A percentile compares a stretch with the other conserved stretches of the same genome.
phyloP scores from a whole-genome alignment of 2,113 vertebrate genomes.

The Mystacornis crossleyi region DNA sequence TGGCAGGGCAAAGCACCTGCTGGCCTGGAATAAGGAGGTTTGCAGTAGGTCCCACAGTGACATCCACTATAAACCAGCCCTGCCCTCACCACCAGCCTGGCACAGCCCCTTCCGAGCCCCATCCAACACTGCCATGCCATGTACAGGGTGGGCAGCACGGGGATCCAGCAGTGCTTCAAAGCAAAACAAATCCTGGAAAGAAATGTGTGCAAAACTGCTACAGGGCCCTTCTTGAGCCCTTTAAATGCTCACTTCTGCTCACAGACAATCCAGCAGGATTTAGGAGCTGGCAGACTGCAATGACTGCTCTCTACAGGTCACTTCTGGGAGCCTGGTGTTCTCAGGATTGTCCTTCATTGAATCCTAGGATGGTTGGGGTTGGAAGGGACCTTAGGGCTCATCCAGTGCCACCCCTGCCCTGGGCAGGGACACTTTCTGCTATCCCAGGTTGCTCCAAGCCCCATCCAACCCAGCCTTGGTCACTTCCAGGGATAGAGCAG shows the following conservation, averaged over 20 bases:
- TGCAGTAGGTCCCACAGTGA: background rate
- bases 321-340: background rate
- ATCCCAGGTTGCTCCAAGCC: rapidly evolving
- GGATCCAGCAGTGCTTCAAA: background rate
- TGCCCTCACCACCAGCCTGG: background rate
- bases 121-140: rapidly evolving
- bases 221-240: background rate
- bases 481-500: background rate
- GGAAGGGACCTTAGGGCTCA: background rate
- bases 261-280: background rate
- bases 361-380: background rate
- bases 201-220: rapidly evolving
- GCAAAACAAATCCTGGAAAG: background rate
- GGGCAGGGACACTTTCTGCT: background rate
- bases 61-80: background rate
- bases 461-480: rapidly evolving
- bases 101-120: background rate
- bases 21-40: background rate
- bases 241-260: background rate
- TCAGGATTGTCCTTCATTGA: rapidly evolving
- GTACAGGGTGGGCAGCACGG: background rate
- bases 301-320: background rate
- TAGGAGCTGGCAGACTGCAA: background rate
- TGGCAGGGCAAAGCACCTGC: background rate
- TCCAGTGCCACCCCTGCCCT: background rate